phyloP scores from a whole-genome alignment of 1,140 invertebrate genomes.

The Bursaphelenchus mucronatus region DNA sequence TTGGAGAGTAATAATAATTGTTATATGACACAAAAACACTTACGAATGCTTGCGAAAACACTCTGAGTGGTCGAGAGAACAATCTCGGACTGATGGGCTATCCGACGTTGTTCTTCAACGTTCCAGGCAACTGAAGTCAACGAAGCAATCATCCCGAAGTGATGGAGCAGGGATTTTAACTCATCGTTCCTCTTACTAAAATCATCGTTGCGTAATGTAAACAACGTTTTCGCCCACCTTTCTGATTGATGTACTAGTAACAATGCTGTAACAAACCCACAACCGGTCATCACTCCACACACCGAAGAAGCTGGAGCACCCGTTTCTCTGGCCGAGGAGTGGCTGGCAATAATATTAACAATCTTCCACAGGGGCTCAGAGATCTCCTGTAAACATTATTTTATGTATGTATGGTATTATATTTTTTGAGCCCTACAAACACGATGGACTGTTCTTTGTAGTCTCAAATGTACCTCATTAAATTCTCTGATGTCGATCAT shows the following conservation, averaged over 20 bases:
- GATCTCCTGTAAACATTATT: too few species aligned
- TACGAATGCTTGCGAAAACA: slow-evolving; percentile 52
- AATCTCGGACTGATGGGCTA: slow-evolving; percentile 52
- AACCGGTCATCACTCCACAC: slow-evolving; percentile 26
- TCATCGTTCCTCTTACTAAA: slow-evolving; percentile 34
- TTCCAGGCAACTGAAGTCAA: slow-evolving; percentile 52
- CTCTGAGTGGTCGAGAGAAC: slow-evolving; percentile 54
- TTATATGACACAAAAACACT: slow-evolving; percentile 30
- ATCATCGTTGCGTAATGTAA: background rate
- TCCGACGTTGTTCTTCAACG: slow-evolving; percentile 48
- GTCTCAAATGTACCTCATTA: too few species aligned
- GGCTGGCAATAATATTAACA: too few species aligned
- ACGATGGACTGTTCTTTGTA: too few species aligned
- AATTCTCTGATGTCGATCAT: too few species aligned
- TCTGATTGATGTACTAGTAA: slow-evolving; percentile 33
- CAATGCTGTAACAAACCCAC: slow-evolving; percentile 40
- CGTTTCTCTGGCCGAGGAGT: too few species aligned
- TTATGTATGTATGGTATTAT: too few species aligned
- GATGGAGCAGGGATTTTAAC: slow-evolving; percentile 35
- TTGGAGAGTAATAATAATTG: slow-evolving; percentile 1
- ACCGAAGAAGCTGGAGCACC: background rate
- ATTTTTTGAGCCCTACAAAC: too few species aligned
- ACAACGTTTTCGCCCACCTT: slow-evolving; percentile 11
- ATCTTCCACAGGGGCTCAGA: too few species aligned
- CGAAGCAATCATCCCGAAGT: slow-evolving; percentile 47